Conservation (phyloP, 2,888 invertebrate species). For the Andrena flavipes region DNA sequence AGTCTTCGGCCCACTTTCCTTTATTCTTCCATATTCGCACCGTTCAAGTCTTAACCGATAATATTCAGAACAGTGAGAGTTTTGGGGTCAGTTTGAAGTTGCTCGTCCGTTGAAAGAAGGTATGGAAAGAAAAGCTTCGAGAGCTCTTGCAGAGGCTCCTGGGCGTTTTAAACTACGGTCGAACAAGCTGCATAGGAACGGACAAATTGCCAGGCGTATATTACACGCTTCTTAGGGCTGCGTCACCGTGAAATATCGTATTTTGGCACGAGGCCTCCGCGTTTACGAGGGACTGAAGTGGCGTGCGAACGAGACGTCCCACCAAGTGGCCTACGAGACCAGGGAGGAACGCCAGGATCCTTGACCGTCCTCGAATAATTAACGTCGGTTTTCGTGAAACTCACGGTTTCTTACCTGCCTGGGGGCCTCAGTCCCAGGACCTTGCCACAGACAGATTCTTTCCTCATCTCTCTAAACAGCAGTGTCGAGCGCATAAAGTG, state of each 20-base stretch:
- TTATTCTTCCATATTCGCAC: no score
- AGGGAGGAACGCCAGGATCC: conserved; percentile 44
- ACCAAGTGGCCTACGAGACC: conserved; percentile 38
- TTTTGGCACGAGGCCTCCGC: conserved; percentile 77
- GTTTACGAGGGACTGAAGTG: conserved; percentile 45
- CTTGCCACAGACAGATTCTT: conserved; percentile 21
- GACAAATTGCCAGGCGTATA: conserved; percentile 82
- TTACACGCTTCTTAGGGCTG: conserved; percentile 80
- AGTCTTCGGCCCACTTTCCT: no score
- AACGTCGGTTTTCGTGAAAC: conserved; percentile 68
- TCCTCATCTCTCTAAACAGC: conserved; percentile 5
- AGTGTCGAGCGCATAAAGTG: background rate
- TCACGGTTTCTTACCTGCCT: conserved; percentile 56
- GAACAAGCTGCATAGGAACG: conserved; percentile 71
- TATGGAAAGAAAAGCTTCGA: no score
- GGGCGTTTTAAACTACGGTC: conserved; percentile 66
- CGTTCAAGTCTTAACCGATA: no score
- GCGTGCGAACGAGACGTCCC: conserved; percentile 64
- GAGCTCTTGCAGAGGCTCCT: no score
- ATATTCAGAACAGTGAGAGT: no score
- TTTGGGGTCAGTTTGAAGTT: background rate
- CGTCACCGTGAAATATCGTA: conserved; percentile 80
- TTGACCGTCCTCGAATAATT: conserved; percentile 72
- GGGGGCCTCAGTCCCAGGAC: conserved; percentile 3
- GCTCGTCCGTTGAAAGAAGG: background rate